Conservation (phyloP, 1,140 invertebrate genomes). For the Sitophilus oryzae region DNA sequence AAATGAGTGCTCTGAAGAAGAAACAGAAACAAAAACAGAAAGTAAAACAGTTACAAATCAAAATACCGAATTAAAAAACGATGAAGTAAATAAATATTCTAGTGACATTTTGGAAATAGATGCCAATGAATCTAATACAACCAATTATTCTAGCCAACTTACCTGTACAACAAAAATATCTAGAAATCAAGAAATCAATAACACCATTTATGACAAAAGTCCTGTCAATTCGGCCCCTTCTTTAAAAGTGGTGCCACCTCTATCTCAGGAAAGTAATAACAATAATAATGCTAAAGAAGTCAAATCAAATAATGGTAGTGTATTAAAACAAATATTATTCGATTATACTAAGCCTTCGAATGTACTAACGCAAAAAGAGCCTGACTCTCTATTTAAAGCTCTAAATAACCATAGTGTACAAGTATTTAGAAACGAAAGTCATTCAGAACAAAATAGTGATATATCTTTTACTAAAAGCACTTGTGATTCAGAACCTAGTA, state of each 20-base stretch:
- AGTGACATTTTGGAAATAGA: not conserved
- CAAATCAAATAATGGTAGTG: not conserved
- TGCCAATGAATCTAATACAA: not conserved
- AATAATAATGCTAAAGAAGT: constrained; percentile 2
- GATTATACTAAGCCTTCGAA: constrained; percentile 20
- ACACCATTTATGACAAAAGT: not conserved
- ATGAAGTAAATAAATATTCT: too few species aligned
- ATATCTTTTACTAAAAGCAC: too few species aligned
- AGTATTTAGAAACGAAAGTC: too few species aligned
- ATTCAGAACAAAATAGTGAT: too few species aligned
- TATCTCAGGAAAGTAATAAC: constrained; percentile 31
- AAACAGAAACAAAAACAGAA: too few species aligned
- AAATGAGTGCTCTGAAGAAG: not conserved
- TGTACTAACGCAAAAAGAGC: constrained; percentile 16
- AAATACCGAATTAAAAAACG: too few species aligned
- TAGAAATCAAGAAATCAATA: not conserved
- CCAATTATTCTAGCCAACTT: not conserved
- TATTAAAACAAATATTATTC: constrained; percentile 3
- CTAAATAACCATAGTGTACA: not conserved
- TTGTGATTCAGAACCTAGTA: too few species aligned
- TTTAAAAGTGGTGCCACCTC: constrained; percentile 34
- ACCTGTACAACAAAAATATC: not conserved
- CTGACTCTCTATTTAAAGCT: not conserved
- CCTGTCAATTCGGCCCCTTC: constrained; percentile 3
- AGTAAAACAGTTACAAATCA: too few species aligned